phyloP scores from a whole-genome alignment of 2,113 vertebrate species.

The Atractosteus spatula region DNA sequence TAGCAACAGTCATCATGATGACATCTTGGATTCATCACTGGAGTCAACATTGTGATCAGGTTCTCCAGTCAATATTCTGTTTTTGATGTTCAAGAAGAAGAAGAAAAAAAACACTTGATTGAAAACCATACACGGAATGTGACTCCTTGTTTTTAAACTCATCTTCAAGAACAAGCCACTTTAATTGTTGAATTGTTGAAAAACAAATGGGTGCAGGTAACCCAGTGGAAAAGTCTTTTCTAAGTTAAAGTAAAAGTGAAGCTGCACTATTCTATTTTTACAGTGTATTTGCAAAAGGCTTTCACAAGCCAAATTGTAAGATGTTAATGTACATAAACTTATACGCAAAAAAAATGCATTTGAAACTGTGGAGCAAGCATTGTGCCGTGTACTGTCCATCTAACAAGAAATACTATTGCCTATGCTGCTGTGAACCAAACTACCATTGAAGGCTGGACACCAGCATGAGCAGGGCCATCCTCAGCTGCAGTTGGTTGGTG shows the following conservation, averaged over 20 bases:
- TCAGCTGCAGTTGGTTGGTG: slow-evolving; percentile 29
- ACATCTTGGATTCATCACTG: slow-evolving; percentile 89
- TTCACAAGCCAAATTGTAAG: slow-evolving; percentile 61
- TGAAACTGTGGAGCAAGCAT: slow-evolving; percentile 51
- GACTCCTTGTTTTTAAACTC: slow-evolving; percentile 34
- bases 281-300: slow-evolving; percentile 72
- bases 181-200: slow-evolving; percentile 44
- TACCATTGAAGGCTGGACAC: slow-evolving; percentile 12
- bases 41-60: slow-evolving; percentile 85
- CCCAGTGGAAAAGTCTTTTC: slow-evolving; percentile 49
- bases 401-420: slow-evolving; percentile 15
- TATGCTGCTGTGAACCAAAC: slow-evolving; percentile 24
- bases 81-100: slow-evolving; percentile 5
- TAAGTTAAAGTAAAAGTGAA: slow-evolving; percentile 35
- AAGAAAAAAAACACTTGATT: background rate
- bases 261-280: slow-evolving; percentile 63
- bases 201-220: slow-evolving; percentile 70
- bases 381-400: slow-evolving; percentile 47
- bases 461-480: slow-evolving; percentile 4
- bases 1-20: slow-evolving; percentile 93
- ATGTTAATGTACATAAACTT: slow-evolving; percentile 26
- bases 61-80: slow-evolving; percentile 1
- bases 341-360: slow-evolving; percentile 14
- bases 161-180: slow-evolving; percentile 61
- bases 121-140: slow-evolving; percentile 16